These are phyloP conservation scores for Eulithis testata DNA, from an alignment of 2,888 invertebrate genomes.

Conservation along the genomic window DNA sequence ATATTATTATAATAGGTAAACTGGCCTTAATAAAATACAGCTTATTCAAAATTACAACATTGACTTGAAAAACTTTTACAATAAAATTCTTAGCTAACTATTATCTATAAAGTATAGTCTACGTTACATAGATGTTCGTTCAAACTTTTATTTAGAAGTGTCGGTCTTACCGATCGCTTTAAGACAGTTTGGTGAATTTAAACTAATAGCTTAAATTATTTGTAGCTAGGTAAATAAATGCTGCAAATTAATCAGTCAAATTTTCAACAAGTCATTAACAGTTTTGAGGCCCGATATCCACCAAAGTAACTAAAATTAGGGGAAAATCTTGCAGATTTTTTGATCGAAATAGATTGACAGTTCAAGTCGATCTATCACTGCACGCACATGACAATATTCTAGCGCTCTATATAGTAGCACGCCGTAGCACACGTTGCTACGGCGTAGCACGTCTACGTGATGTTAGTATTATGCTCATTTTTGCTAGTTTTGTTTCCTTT, in stretches of 20 bases:
- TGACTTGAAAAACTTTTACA: slow-evolving; percentile 49
- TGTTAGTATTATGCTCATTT: neutral
- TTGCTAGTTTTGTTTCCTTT: neutral
- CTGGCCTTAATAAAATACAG: slow-evolving; percentile 76
- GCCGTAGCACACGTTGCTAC: slow-evolving; percentile 22
- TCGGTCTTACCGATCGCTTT: slow-evolving; percentile 61
- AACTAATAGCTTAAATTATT: slow-evolving; percentile 34
- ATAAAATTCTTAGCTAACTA: slow-evolving; percentile 17
- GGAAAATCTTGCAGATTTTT: too few relatives aligned
- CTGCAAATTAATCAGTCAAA: slow-evolving; percentile 53
- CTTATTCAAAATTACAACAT: slow-evolving; percentile 61
- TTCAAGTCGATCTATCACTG: too few relatives aligned
- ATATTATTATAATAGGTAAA: slow-evolving; percentile 58
- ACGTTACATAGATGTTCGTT: slow-evolving; percentile 14
- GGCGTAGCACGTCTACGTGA: slow-evolving; percentile 16
- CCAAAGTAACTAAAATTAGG: slow-evolving; percentile 5
- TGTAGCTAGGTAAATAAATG: slow-evolving; percentile 48
- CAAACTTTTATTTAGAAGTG: slow-evolving; percentile 23
- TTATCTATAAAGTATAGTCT: slow-evolving; percentile 1
- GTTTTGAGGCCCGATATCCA: slow-evolving; percentile 43
- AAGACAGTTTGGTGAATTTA: slow-evolving; percentile 46
- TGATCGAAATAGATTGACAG: too few relatives aligned
- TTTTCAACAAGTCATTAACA: slow-evolving; percentile 49
- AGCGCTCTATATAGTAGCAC: neutral
- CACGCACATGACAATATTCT: neutral